phyloP scores from a whole-genome alignment of 2,888 invertebrate species.

The Monochamus alternatus region DNA sequence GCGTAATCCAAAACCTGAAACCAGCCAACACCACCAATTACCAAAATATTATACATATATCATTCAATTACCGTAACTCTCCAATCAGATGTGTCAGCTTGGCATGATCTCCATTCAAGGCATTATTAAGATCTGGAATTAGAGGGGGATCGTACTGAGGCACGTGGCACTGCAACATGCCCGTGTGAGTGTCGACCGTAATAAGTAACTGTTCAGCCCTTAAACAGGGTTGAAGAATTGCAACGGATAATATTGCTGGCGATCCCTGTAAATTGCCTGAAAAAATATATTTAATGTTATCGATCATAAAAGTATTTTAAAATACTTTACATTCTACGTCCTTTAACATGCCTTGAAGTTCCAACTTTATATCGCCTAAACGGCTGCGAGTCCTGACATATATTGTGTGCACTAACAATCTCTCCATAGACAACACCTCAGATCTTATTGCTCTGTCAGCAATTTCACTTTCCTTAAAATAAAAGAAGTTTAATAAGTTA shows the following conservation, averaged over 20 bases:
- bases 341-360: slow-evolving; percentile 81
- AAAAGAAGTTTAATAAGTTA: background rate
- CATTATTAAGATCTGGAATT: slow-evolving; percentile 86
- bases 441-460: slow-evolving; percentile 87
- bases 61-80: slow-evolving; percentile 72
- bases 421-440: slow-evolving; percentile 95
- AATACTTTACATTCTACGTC: slow-evolving; percentile 79
- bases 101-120: slow-evolving; percentile 83
- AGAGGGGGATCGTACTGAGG: slow-evolving; percentile 91
- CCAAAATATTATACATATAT: background rate
- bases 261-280: slow-evolving; percentile 90
- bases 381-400: slow-evolving; percentile 92
- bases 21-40: background rate
- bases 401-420: slow-evolving; percentile 94
- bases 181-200: slow-evolving; percentile 95
- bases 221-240: slow-evolving; percentile 90
- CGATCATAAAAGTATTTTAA: slow-evolving; percentile 3
- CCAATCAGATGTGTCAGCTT: slow-evolving; percentile 80
- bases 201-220: slow-evolving; percentile 93
- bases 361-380: slow-evolving; percentile 85
- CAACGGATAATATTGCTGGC: slow-evolving; percentile 93
- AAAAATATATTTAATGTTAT: background rate
- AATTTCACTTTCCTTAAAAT: slow-evolving; percentile 76
- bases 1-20: slow-evolving; percentile 89
- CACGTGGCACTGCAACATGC: slow-evolving; percentile 92